Conservation (phyloP, 2,797 vertebrate genomes). For the Chaetophractus vellerosus region DNA sequence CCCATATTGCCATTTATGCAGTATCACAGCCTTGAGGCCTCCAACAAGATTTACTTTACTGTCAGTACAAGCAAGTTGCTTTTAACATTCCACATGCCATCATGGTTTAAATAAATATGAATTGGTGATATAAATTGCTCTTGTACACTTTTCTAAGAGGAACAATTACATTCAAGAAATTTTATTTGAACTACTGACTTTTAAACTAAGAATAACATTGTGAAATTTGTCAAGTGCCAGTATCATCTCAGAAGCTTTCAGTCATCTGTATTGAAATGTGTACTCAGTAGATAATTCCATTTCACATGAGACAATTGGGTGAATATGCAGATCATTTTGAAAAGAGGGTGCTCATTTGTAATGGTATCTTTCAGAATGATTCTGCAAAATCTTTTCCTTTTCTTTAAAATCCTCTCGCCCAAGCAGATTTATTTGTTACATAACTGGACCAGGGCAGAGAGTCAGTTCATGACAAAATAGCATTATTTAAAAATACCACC, state of each 20-base stretch:
- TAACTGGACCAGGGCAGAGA: constrained; percentile 76
- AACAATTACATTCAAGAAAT: neutral
- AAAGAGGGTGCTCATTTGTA: constrained; percentile 18
- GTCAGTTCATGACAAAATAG: constrained; percentile 80
- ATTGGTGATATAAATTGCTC: neutral
- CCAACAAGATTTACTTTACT: neutral
- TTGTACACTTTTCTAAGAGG: neutral
- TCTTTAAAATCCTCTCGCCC: constrained; percentile 66
- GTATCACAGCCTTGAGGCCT: neutral
- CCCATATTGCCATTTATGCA: neutral
- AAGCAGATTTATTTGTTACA: constrained; percentile 71
- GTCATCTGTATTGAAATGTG: neutral
- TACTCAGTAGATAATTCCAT: neutral
- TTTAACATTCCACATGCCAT: neutral
- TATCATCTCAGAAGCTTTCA: neutral
- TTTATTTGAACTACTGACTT: constrained; percentile 19
- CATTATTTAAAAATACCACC: constrained; percentile 83
- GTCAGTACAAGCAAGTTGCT: neutral
- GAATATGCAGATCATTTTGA: constrained; percentile 32
- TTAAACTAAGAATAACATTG: constrained; percentile 27
- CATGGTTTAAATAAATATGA: neutral
- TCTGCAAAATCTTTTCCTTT: constrained; percentile 49
- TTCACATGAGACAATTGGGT: neutral
- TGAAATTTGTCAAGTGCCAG: constrained; percentile 44
- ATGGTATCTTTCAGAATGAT: constrained; percentile 61